Evolutionary conservation across 2,113 vertebrate species (phyloP).

Genomic region (Petroica traversi): DNA sequence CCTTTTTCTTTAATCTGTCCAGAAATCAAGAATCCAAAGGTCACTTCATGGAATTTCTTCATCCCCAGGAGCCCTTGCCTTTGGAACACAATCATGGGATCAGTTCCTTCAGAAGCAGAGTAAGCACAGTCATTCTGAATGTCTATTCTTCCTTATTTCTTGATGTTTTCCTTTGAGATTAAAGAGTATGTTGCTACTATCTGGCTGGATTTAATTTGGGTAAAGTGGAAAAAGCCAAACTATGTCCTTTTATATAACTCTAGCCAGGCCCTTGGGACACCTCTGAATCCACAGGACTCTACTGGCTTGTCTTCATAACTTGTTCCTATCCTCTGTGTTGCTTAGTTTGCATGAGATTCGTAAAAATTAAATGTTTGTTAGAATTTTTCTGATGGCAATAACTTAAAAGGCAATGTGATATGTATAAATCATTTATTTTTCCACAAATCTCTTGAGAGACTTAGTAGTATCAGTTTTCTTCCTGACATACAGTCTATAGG

Average conservation of each 20-base stretch:
- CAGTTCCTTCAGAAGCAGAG: neutral
- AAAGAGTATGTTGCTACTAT: neutral
- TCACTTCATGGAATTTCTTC: neutral
- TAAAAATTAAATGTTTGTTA: neutral
- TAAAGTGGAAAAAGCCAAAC: neutral
- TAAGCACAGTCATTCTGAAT: neutral
- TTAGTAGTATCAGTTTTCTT: neutral
- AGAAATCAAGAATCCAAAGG: neutral
- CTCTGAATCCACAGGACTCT: neutral
- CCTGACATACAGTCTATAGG: neutral
- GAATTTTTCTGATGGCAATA: neutral
- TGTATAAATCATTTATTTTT: neutral
- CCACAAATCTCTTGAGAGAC: neutral
- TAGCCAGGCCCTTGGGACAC: neutral
- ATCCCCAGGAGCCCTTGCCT: neutral
- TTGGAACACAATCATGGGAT: neutral
- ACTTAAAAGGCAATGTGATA: neutral
- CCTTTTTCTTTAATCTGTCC: neutral
- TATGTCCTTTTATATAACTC: neutral
- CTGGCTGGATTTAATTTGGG: neutral
- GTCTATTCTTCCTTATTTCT: neutral
- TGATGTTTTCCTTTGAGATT: neutral
- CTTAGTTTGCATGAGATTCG: neutral
- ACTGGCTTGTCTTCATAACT: neutral
- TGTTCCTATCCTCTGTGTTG: neutral